phyloP scores from a whole-genome alignment of 30 jellyfish, hydroid and myxozoan species.

The Cassiopea andromeda region DNA sequence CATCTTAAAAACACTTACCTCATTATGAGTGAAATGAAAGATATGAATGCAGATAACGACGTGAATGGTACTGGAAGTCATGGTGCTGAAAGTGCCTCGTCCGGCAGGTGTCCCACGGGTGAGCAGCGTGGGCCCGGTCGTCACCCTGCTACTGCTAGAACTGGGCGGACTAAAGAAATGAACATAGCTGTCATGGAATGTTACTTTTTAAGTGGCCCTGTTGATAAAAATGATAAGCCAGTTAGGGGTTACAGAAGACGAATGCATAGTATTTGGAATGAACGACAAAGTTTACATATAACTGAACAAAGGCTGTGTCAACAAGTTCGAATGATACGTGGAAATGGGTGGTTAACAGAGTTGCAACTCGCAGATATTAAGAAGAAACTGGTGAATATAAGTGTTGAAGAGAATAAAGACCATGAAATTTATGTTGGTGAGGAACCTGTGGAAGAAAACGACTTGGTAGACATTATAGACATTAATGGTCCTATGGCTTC shows the following conservation, averaged over 20 bases:
- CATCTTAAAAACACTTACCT: too few species aligned
- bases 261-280: conserved; percentile 46
- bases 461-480: neutral
- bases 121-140: conserved; percentile 57
- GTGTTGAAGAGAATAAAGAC: conserved; percentile 20
- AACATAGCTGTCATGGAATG: conserved; percentile 28
- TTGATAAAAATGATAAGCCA: conserved; percentile 10
- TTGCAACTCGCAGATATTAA: conserved; percentile 19
- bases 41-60: conserved; percentile 12
- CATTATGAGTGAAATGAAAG: conserved; percentile 26
- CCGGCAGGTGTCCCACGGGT: conserved; percentile 66
- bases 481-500: conserved; percentile 12
- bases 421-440: conserved; percentile 27
- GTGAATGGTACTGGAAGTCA: conserved; percentile 43
- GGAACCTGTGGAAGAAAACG: conserved; percentile 30
- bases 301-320: conserved; percentile 47
- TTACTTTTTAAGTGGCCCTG: conserved; percentile 1
- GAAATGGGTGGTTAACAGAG: conserved; percentile 54
- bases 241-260: conserved; percentile 29
- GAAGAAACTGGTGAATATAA: conserved; percentile 33
- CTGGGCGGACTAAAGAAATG: conserved; percentile 23
- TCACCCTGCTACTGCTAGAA: conserved; percentile 39
- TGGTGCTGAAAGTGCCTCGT: conserved; percentile 51
- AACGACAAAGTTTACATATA: conserved; percentile 9
- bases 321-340: conserved; percentile 35